Evolutionary conservation across 2,888 invertebrate genomes (phyloP), one percentile per base, ranked within the genome.

Genomic region (Lasioglossum leucozonium): DNA sequence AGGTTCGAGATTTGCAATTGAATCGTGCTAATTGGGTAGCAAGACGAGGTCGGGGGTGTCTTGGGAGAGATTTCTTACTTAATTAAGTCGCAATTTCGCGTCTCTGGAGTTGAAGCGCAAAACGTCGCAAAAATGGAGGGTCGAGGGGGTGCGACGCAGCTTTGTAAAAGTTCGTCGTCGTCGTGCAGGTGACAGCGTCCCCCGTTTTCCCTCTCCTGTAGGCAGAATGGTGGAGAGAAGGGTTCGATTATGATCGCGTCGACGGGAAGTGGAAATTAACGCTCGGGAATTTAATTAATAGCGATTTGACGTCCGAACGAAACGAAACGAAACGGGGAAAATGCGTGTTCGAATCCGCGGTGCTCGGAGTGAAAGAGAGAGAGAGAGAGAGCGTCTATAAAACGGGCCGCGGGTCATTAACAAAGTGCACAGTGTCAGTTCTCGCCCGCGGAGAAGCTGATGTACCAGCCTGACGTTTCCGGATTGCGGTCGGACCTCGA

Each of bases 41-140:
- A 47, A 30, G 71, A 51, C 37, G 11, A 22, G 6, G 18, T 51
- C 40, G 73, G 47, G 44, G 69, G 58, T 34, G 55, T 55, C 34
- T 69, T 55, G 81, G 26, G n/a, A 13, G 37, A 83, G 76, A 71
- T 87, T 79, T 72, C 77, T 51, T 69, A 65, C 72, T 79, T 85
- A 85, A 88, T 87, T 88, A 77, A 82, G 65, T 77, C 72, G 69
- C 74, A 81, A 84, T 84, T 81, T 80, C 34, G 80, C 76, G 65
- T 71, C 80, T 40, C 71, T 72, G 47, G 62, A 87, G 37, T 65
- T 67, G 80, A 79, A 76, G 69, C 58, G 73, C 72, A 72, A 72
- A 75, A 84, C 69, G 81, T 42, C 22, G 71, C 34, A 75, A 65
- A 72, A 77, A 72, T 16, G n/a, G 47, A 26, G 58, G 34, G 34